Percentiles rank a stretch among this genome's conserved stretches.
phyloP scores from a whole-genome alignment of 2,797 vertebrate species.

The Rachycentron canadum region DNA sequence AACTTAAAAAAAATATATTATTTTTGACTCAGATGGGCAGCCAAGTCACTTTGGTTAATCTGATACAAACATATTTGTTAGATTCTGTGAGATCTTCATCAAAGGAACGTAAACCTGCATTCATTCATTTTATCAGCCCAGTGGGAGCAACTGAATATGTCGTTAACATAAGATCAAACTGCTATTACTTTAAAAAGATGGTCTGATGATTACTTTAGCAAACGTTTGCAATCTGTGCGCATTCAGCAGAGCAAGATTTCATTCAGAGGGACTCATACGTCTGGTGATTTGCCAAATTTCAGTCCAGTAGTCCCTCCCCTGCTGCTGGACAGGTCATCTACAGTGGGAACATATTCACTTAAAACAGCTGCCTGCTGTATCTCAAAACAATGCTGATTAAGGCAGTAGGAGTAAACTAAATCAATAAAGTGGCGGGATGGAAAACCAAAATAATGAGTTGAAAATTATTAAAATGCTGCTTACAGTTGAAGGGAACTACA shows the following conservation, averaged over 20 bases:
- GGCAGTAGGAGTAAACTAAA: not conserved
- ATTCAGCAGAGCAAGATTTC: not conserved
- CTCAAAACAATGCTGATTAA: not conserved
- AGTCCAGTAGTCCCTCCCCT: not conserved
- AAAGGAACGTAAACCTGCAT: not conserved
- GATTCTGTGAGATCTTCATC: not conserved
- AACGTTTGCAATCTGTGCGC: not conserved
- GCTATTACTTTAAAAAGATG: not conserved
- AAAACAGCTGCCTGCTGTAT: not conserved
- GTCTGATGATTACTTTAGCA: not conserved
- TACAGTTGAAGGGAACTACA: not conserved
- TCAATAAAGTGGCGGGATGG: not conserved
- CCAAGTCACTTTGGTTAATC: conserved; percentile 2
- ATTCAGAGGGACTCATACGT: not conserved
- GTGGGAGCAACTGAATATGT: not conserved
- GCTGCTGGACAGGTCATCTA: not conserved
- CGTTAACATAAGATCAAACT: not conserved
- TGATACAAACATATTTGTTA: conserved; percentile 1
- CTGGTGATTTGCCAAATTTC: not conserved
- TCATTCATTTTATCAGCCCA: not conserved
- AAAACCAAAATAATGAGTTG: not conserved
- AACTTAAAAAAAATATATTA: not conserved
- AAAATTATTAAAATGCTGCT: not conserved
- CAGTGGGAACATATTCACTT: not conserved
- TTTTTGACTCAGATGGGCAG: not conserved